These are phyloP conservation scores for Fringilla coelebs DNA, from an alignment of 2,797 vertebrate genomes.

Conservation along the genomic window DNA sequence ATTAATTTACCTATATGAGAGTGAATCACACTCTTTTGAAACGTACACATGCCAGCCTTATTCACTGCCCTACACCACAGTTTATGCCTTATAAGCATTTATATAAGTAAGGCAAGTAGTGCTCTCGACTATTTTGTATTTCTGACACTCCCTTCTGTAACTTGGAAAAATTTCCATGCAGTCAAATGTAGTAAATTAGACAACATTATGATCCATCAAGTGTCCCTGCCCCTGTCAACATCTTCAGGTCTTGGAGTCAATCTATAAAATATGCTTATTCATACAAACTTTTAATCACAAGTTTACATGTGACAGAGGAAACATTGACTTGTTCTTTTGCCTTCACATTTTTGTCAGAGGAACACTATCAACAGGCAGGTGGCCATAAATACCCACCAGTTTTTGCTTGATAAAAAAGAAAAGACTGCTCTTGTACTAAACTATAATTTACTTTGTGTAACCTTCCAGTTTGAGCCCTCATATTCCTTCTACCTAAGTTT, in stretches of 20 bases:
- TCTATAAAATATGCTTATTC: background rate
- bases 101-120: background rate
- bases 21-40: background rate
- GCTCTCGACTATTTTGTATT: background rate
- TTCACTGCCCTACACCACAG: background rate
- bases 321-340: background rate
- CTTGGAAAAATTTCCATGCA: background rate
- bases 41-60: background rate
- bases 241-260: background rate
- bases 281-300: background rate
- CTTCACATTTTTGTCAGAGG: background rate
- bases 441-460: background rate
- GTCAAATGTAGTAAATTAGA: background rate
- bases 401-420: background rate
- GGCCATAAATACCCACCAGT: background rate
- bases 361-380: background rate
- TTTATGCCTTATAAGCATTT: background rate
- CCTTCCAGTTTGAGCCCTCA: background rate
- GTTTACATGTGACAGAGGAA: background rate
- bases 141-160: background rate
- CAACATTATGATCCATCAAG: background rate
- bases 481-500: background rate
- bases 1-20: background rate
- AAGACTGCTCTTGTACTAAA: background rate
- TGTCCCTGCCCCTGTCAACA: background rate